phyloP scores from a whole-genome alignment of 2,888 invertebrate genomes.

The Pseudanteris insignis region DNA sequence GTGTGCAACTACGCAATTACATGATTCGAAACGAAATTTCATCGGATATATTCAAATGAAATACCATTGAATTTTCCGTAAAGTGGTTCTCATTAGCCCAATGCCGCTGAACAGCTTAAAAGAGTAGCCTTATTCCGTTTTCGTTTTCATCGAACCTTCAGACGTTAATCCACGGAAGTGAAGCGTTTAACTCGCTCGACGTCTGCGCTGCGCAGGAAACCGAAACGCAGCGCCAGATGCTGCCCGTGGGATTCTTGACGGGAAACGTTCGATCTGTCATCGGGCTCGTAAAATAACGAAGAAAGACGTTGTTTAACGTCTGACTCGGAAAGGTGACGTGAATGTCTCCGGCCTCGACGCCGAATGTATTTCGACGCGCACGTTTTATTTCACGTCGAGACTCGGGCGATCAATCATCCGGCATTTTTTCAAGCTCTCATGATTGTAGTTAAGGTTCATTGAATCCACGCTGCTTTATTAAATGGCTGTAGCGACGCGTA shows the following conservation, averaged over 20 bases:
- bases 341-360: slow-evolving; percentile 29
- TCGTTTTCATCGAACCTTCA: too few relatives aligned
- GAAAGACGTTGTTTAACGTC: slow-evolving; percentile 38
- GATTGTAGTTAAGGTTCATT: slow-evolving; percentile 35
- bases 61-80: too few relatives aligned
- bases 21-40: too few relatives aligned
- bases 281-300: slow-evolving; percentile 31
- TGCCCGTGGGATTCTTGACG: slow-evolving; percentile 33
- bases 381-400: slow-evolving; percentile 31
- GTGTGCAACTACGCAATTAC: too few relatives aligned
- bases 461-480: slow-evolving; percentile 39
- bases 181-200: slow-evolving; percentile 14
- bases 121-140: too few relatives aligned
- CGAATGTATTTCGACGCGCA: slow-evolving; percentile 11
- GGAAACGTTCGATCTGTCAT: slow-evolving; percentile 40
- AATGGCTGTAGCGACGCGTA: slow-evolving; percentile 22
- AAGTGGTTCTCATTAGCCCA: too few relatives aligned
- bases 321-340: slow-evolving; percentile 26
- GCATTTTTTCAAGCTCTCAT: slow-evolving; percentile 24
- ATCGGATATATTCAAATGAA: too few relatives aligned
- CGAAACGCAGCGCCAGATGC: slow-evolving; percentile 40
- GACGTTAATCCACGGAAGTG: slow-evolving; percentile 30
- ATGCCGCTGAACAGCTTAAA: too few relatives aligned
- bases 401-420: slow-evolving; percentile 41
- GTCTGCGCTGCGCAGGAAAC: slow-evolving; percentile 35